Conservation (phyloP, 2,888 invertebrate species). For the Syrphus vitripennis region DNA sequence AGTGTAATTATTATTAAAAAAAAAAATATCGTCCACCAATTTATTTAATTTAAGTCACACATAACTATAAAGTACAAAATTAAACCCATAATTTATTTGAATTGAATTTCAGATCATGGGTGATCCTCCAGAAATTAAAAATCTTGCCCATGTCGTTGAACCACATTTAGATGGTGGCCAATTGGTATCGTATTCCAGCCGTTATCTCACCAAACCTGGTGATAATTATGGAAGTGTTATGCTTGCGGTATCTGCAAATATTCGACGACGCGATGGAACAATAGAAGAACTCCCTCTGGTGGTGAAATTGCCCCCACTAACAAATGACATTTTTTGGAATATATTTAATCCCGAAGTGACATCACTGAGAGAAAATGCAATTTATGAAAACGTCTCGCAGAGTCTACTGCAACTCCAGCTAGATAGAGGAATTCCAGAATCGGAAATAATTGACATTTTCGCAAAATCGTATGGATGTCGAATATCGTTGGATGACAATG, state of each 20-base stretch:
- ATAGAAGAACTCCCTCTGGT: conserved; percentile 80
- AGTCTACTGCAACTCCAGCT: conserved; percentile 78
- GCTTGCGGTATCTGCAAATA: conserved; percentile 79
- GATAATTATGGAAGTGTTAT: conserved; percentile 86
- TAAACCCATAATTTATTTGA: not conserved
- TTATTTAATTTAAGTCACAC: too few species aligned
- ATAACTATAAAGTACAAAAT: too few species aligned
- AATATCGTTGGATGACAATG: conserved; percentile 78
- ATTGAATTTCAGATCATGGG: not conserved
- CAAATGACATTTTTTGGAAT: conserved; percentile 82
- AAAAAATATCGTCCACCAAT: too few species aligned
- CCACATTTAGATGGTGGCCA: conserved; percentile 75
- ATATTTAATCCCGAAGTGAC: conserved; percentile 83
- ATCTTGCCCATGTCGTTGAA: conserved; percentile 76
- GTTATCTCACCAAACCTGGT: conserved; percentile 82
- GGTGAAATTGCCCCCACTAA: conserved; percentile 83
- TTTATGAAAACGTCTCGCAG: conserved; percentile 78
- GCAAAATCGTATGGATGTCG: conserved; percentile 84
- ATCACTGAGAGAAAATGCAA: conserved; percentile 83
- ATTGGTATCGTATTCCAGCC: conserved; percentile 79
- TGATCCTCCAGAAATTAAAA: conserved; percentile 75
- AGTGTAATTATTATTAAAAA: too few species aligned
- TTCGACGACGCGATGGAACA: conserved; percentile 74
- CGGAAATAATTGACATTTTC: conserved; percentile 81
- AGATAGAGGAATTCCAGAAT: conserved; percentile 80